Base-by-base conservation (phyloP, 2,113 vertebrate genomes). In the Eurystomus gularis region DNA sequence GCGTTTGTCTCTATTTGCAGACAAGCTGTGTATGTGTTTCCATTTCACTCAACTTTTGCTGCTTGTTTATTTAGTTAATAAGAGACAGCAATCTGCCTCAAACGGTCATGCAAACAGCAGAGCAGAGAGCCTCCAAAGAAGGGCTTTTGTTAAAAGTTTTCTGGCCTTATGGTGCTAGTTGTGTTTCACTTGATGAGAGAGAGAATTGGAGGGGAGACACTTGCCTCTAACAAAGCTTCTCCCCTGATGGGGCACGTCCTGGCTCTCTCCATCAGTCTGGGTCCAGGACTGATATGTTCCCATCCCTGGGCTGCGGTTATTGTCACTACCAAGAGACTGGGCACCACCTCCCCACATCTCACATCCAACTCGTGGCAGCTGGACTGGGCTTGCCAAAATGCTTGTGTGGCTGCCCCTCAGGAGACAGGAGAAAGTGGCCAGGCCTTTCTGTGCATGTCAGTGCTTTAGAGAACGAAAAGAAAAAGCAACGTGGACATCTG, bases 51-150 rank as follows among this genome's bases (percentile, higher is more conserved):
- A 95, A 94, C 90, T 96, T 97, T 95, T 86, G 89, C 82, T 95
- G 84, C 86, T 91, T 93, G 94, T 96, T 96, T 95, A 88, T 96
- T 93, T 78, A 88, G 94, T 90, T 97, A 93, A 95, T 97, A 95
- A 90, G 88, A 80, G 91, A 82, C 39, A 87, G 71, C 93, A 94
- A 90, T 97, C 93, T 95, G 91, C 82, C 68, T 95, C 13, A 9
- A 14, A 37, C 60, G 75, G 93, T 65, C 33, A 0, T 37, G 81
- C 37, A 37, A 68, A 94, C 54, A 77, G 81, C 65, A 69, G 77
- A 91, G 81, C 77, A 89, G 62, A 64, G 77, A 48, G 51, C 1
- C 2, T 70, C 62, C 0, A 2, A 79, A 79, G 77, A 87, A 79
- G 44, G 58, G 57, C 40, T 87, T 93, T 92, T 91, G 73, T 89